Conservation (phyloP, 2,113 vertebrate genomes). For the Paraplagusia blochii region DNA sequence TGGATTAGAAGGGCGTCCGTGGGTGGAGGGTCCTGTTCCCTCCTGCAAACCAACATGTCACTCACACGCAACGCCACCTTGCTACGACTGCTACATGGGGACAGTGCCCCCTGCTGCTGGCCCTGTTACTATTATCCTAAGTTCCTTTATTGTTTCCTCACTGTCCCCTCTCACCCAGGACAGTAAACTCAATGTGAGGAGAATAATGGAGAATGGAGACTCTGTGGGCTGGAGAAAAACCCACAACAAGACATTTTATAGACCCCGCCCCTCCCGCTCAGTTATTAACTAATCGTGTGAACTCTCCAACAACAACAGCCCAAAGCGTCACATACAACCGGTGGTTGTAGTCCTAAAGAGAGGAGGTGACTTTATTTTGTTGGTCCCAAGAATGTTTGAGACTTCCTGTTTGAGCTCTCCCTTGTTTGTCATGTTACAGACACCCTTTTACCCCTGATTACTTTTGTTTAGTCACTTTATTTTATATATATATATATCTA, state of each 20-base stretch:
- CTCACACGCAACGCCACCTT: constrained; percentile 18
- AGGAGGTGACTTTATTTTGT: constrained; percentile 78
- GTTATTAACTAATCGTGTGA: constrained; percentile 80
- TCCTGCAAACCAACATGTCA: constrained; percentile 8
- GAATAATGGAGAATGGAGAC: constrained; percentile 50
- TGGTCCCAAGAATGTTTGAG: constrained; percentile 52
- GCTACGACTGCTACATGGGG: constrained; percentile 13
- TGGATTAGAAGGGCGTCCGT: constrained; percentile 6
- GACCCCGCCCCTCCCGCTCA: constrained; percentile 57
- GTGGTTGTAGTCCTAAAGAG: constrained; percentile 78
- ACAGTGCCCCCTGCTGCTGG: neutral
- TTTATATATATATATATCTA: constrained; percentile 46
- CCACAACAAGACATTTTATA: constrained; percentile 68
- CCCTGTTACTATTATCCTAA: constrained; percentile 11
- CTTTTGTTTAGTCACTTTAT: constrained; percentile 93
- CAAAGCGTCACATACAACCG: constrained; percentile 74
- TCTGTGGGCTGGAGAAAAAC: constrained; percentile 74
- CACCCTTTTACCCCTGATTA: constrained; percentile 78
- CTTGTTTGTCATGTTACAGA: constrained; percentile 71
- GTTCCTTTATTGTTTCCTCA: constrained; percentile 44
- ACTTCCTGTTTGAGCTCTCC: constrained; percentile 61
- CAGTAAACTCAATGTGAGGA: constrained; percentile 52
- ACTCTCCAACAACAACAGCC: constrained; percentile 74
- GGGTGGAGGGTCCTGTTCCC: constrained; percentile 8
- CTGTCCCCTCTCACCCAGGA: constrained; percentile 25